Evolutionary conservation across 2,888 invertebrate genomes (phyloP).

Genomic region (Capitulum mitella): DNA sequence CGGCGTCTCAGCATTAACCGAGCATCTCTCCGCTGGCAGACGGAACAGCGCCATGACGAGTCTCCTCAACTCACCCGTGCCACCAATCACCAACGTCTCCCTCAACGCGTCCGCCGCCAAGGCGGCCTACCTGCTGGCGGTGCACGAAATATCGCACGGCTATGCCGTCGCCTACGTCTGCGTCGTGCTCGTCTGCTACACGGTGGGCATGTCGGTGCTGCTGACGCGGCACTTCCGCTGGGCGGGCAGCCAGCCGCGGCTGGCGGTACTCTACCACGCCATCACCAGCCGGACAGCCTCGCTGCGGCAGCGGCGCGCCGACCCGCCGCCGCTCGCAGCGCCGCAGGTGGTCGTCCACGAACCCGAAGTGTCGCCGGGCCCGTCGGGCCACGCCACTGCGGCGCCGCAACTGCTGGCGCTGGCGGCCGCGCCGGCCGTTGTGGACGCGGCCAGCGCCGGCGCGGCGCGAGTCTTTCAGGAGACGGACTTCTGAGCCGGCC

Average conservation of each 20-base stretch:
- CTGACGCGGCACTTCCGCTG: background rate
- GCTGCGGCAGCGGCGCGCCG: background rate
- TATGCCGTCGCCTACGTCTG: slow-evolving; percentile 11
- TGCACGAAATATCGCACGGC: background rate
- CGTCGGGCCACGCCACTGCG: background rate
- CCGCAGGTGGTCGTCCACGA: slow-evolving; percentile 6
- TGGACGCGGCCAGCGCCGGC: background rate
- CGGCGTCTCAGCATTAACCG: too few species aligned
- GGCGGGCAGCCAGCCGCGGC: background rate
- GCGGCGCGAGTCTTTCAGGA: background rate
- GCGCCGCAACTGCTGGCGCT: background rate
- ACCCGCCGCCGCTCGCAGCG: background rate
- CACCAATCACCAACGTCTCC: background rate
- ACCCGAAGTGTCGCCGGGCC: background rate
- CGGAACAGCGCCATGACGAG: background rate
- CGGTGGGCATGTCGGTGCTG: background rate
- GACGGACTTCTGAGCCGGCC: background rate
- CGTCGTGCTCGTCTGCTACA: slow-evolving; percentile 3
- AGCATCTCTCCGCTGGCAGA: background rate
- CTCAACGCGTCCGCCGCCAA: background rate
- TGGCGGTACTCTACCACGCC: background rate
- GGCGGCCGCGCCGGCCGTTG: background rate
- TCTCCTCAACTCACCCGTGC: background rate
- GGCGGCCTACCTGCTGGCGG: background rate
- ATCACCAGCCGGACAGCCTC: background rate